These are phyloP conservation scores for Helostoma temminkii DNA, from an alignment of 2,797 vertebrate species.

Conservation along the genomic window DNA sequence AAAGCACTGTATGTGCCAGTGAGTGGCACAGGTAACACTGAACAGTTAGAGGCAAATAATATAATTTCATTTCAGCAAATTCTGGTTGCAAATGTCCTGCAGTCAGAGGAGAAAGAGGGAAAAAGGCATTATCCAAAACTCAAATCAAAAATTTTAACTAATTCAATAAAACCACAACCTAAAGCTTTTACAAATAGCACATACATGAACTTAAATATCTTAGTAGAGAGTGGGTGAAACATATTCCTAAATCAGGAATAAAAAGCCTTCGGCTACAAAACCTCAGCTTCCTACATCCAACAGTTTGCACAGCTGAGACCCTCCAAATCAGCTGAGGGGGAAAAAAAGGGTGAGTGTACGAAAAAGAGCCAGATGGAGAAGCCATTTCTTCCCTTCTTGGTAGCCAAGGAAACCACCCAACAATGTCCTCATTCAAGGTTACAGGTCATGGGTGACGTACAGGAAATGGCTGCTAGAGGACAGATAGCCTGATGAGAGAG, in stretches of 20 bases:
- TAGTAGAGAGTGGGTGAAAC: neutral
- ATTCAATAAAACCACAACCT: too few relatives aligned
- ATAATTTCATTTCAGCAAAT: neutral
- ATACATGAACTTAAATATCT: neutral
- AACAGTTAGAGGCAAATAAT: too few relatives aligned
- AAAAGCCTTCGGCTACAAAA: too few relatives aligned
- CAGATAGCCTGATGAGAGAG: slow-evolving; percentile 20
- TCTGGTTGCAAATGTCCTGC: neutral
- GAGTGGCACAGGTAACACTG: too few relatives aligned
- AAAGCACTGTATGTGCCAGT: too few relatives aligned
- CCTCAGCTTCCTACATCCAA: too few relatives aligned
- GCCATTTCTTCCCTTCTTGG: slow-evolving; percentile 35
- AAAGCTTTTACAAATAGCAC: too few relatives aligned
- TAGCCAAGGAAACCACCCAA: slow-evolving; percentile 76
- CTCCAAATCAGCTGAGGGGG: slow-evolving; percentile 31
- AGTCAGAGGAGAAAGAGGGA: too few relatives aligned
- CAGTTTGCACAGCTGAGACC: slow-evolving; percentile 37
- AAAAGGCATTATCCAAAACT: neutral
- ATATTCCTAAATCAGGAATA: too few relatives aligned
- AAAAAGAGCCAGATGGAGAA: slow-evolving; percentile 49
- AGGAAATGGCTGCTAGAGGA: slow-evolving; percentile 56
- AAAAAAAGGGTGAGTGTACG: slow-evolving; percentile 27
- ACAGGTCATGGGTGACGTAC: slow-evolving; percentile 63
- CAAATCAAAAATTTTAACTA: neutral
- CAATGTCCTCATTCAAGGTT: slow-evolving; percentile 65